Evolutionary conservation across 2,113 vertebrate species (phyloP), one percentile per base, ranked within the genome.

Genomic region (Brachyhypopomus occidentalis): DNA sequence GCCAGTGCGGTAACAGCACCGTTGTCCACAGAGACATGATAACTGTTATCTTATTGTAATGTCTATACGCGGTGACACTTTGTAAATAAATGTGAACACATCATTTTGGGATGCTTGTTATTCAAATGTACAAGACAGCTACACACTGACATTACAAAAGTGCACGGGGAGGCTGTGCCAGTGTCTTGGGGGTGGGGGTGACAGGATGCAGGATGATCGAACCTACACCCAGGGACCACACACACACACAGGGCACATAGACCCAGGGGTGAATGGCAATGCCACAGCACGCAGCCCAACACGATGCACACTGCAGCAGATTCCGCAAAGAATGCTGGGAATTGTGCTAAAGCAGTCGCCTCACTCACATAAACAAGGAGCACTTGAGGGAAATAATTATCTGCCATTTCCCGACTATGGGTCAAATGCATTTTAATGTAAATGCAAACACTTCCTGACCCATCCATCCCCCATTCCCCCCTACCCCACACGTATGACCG

Each of bases 371-470:
- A 88, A 85, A 87, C 80, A 86, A 84, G 86, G 75, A 87, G 58
- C 79, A 83, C 84, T 87, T 76, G 84, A 77, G 56, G 71, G 63
- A 80, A 88, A 88, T 84, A 87, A 86, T 87, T 77, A 84, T 88
- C 85, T 87, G 84, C 86, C 85, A 82, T 87, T 86, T 88, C 78
- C 82, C 72, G 82, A 83, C 74, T 79, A 77, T 60, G 75, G 79
- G 88, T 87, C 87, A 88, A 82, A 89, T 81, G 82, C 83, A 86
- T 91, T 89, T 88, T 78, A 80, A 87, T 89, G 85, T 85, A 89
- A 90, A 89, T 88, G 72, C 84, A 90, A 89, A 88, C 79, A 87
- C 73, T 86, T 86, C 72, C 82, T 72, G 75, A 79, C 88, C 79
- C 12, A 45, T 11, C 41, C 41, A 45, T 7, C 41, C 41, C 41